Conservation (phyloP, 2,888 invertebrate species). For the Heliconius aoede region DNA sequence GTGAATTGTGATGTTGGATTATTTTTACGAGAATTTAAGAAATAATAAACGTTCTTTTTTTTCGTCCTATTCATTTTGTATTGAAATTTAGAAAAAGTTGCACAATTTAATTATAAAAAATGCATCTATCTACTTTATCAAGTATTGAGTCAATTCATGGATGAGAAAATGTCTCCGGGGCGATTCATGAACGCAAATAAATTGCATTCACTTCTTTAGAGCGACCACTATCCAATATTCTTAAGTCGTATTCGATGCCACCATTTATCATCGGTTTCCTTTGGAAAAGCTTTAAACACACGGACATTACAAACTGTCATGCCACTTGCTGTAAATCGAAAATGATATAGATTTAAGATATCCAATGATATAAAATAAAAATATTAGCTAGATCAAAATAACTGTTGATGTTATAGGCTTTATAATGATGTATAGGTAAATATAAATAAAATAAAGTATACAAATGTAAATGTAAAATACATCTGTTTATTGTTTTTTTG, state of each 20-base stretch:
- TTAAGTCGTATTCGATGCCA: constrained; percentile 45
- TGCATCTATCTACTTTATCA: neutral
- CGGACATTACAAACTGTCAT: constrained; percentile 30
- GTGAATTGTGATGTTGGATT: constrained; percentile 13
- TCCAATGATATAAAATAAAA: neutral
- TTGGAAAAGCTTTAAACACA: constrained; percentile 38
- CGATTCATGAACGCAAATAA: constrained; percentile 46
- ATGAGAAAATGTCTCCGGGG: constrained; percentile 45
- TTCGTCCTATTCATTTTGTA: neutral
- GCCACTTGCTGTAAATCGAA: constrained; percentile 11
- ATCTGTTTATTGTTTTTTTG: too few species aligned
- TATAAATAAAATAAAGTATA: too few species aligned
- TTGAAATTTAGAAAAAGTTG: constrained; percentile 9
- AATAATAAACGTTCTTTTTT: neutral
- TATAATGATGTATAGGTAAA: too few species aligned
- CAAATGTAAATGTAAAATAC: too few species aligned
- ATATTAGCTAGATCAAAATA: neutral
- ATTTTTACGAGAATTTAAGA: neutral
- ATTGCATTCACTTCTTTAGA: constrained; percentile 46
- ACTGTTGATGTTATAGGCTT: too few species aligned
- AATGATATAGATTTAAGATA: neutral
- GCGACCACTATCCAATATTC: constrained; percentile 47
- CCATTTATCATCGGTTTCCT: constrained; percentile 44
- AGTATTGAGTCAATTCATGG: constrained; percentile 40
- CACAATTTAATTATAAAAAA: constrained; percentile 16